A percentile compares a stretch with the other conserved stretches of the same genome.
phyloP scores from a whole-genome alignment of 2,797 vertebrate genomes.

The Pseudomugil gertrudae region DNA sequence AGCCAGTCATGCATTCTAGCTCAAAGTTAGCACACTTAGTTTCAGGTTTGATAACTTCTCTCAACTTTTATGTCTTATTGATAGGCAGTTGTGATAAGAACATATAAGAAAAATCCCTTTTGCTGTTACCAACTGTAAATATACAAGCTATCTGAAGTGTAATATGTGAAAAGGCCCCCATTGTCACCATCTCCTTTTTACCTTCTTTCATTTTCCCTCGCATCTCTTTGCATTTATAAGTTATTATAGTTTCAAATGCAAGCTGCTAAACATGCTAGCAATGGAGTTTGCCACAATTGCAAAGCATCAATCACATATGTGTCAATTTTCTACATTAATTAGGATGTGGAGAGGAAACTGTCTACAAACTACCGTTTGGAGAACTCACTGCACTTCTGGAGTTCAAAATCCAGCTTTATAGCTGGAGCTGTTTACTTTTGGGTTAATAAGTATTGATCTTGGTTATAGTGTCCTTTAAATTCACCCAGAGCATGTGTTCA shows the following conservation, averaged over 20 bases:
- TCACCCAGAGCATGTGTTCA: background rate
- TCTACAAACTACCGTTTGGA: background rate
- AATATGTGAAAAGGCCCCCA: constrained; percentile 30
- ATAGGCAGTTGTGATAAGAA: constrained; percentile 35
- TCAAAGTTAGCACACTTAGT: constrained; percentile 36
- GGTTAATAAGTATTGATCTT: background rate
- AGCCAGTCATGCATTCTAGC: constrained; percentile 32
- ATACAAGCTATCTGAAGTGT: constrained; percentile 40
- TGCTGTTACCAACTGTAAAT: constrained; percentile 34
- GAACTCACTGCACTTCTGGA: background rate
- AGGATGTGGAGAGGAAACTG: background rate
- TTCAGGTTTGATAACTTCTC: constrained; percentile 42
- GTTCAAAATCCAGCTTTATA: background rate
- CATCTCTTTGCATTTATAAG: constrained; percentile 70
- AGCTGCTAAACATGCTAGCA: constrained; percentile 43
- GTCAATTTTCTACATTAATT: background rate
- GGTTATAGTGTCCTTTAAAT: background rate
- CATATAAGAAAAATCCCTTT: constrained; percentile 16
- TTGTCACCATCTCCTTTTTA: constrained; percentile 60
- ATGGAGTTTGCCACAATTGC: constrained; percentile 19
- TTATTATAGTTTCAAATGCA: constrained; percentile 55
- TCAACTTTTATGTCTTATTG: constrained; percentile 63
- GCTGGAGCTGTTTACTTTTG: background rate
- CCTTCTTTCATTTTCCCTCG: constrained; percentile 64
- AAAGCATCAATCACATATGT: background rate